Conservation (phyloP, 2,113 vertebrate genomes). For the Aegotheles bennettii region DNA sequence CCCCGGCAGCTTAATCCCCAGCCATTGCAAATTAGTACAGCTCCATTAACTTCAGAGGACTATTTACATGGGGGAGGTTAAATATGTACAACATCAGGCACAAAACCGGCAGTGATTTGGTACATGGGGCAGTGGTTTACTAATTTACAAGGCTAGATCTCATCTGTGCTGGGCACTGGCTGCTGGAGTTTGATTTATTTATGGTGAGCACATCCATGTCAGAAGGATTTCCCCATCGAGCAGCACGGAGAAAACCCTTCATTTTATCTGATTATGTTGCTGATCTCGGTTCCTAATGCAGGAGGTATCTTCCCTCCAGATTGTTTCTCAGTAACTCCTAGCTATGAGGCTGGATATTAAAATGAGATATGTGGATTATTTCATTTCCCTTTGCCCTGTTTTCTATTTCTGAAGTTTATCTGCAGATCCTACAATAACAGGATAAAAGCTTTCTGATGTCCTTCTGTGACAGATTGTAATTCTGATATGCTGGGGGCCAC, state of each 20-base stretch:
- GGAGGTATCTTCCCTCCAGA: background rate
- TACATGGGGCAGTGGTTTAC: background rate
- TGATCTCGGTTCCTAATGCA: background rate
- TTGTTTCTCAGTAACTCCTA: background rate
- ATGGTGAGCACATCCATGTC: background rate
- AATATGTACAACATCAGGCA: background rate
- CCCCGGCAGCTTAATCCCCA: background rate
- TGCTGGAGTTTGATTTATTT: background rate
- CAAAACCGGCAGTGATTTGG: background rate
- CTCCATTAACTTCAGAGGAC: conserved; percentile 9
- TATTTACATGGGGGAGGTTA: background rate
- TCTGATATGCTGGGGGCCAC: fast-evolving
- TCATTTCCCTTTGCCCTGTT: background rate
- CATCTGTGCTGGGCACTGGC: background rate
- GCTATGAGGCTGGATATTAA: background rate
- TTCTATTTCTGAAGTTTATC: background rate
- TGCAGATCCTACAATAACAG: background rate
- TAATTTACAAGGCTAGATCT: background rate
- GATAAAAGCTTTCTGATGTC: background rate
- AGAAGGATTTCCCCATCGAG: background rate
- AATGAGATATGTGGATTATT: background rate
- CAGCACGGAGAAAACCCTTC: background rate
- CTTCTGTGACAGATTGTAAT: background rate
- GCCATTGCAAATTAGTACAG: conserved; percentile 27
- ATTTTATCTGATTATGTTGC: background rate